Conservation (phyloP, 1,140 invertebrate genomes). For the Drosophila grimshawi region DNA sequence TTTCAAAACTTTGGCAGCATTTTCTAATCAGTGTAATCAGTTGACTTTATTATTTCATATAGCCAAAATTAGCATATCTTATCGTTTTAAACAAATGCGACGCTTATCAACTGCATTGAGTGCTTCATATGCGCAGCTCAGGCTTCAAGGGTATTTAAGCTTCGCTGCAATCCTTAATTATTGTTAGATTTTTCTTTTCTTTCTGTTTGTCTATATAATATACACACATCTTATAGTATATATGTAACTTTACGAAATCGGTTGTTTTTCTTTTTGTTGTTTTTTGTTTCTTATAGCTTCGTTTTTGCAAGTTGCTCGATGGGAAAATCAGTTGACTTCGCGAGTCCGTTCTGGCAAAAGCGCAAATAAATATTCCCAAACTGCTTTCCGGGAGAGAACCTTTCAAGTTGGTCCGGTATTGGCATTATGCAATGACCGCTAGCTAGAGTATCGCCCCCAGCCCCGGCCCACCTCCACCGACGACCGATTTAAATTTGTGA, state of each 20-base stretch:
- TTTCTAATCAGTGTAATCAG: too few relatives aligned
- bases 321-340: slow-evolving; percentile 65
- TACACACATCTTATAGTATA: background rate
- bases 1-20: background rate
- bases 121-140: too few relatives aligned
- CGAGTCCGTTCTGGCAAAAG: slow-evolving; percentile 47
- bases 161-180: background rate
- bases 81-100: too few relatives aligned
- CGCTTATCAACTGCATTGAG: too few relatives aligned
- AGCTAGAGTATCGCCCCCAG: background rate
- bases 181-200: background rate
- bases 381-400: slow-evolving; percentile 15
- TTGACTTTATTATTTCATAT: too few relatives aligned
- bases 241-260: slow-evolving; percentile 4
- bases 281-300: slow-evolving; percentile 3
- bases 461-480: too few relatives aligned
- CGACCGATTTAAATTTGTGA: background rate
- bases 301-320: slow-evolving; percentile 31
- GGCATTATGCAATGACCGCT: slow-evolving; percentile 22
- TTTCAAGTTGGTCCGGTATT: background rate
- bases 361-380: background rate
- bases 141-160: slow-evolving; percentile 3
- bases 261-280: slow-evolving; percentile 15
- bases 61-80: too few relatives aligned
- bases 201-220: background rate